These are phyloP conservation scores for Heliconius hermathena DNA, from an alignment of 1,140 invertebrate genomes.

Conservation along the genomic window DNA sequence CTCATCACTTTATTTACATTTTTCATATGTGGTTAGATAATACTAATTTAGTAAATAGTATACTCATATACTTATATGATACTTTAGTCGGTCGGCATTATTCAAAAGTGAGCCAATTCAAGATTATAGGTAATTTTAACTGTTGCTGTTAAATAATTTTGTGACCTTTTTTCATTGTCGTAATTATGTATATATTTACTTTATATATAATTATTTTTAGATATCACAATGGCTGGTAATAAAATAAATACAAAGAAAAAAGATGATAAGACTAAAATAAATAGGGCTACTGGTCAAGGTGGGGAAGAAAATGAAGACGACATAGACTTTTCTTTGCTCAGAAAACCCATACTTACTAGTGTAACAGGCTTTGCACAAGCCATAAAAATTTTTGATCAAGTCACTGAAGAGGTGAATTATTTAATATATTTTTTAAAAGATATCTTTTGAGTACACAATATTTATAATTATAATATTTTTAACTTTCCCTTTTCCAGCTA, in stretches of 20 bases:
- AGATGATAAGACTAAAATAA: constrained; percentile 66
- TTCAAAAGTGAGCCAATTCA: constrained; percentile 46
- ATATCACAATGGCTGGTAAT: constrained; percentile 74
- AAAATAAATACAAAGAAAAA: constrained; percentile 78
- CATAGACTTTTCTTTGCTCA: constrained; percentile 83
- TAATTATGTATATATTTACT: background rate
- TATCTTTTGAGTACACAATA: background rate
- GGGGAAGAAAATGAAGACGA: constrained; percentile 68
- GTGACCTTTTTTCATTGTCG: background rate
- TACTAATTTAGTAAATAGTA: constrained; percentile 39
- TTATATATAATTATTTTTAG: constrained; percentile 34
- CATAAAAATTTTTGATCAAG: constrained; percentile 83
- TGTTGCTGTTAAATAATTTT: background rate
- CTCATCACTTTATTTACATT: background rate
- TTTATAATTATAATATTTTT: background rate
- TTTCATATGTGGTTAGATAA: constrained; percentile 39
- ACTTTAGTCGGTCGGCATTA: constrained; percentile 51
- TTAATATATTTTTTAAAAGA: background rate
- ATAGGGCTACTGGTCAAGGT: constrained; percentile 50
- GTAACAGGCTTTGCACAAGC: constrained; percentile 84
- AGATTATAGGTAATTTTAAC: constrained; percentile 23
- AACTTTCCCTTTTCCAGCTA: constrained; percentile 80
- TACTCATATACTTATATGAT: constrained; percentile 18
- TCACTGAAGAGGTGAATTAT: constrained; percentile 83
- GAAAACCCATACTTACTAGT: constrained; percentile 84